Conservation (phyloP, 2,888 invertebrate species). For the Malacosoma neustria region DNA sequence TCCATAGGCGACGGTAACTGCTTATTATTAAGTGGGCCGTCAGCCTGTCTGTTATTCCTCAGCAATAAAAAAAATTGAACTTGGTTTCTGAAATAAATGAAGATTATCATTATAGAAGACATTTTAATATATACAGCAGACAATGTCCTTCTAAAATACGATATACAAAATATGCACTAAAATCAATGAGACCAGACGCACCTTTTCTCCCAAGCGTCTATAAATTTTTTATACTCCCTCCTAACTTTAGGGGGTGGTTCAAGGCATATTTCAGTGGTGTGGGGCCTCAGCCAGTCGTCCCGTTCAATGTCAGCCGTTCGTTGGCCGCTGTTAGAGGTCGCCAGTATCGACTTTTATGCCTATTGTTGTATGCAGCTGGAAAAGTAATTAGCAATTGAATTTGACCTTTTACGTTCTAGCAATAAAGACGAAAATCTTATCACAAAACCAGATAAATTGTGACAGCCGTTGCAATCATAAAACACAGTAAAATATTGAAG, state of each 20-base stretch:
- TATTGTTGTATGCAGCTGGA: constrained; percentile 7
- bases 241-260: constrained; percentile 8
- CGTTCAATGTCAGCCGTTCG: constrained; percentile 64
- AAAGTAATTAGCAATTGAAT: constrained; percentile 8
- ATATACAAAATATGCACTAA: background rate
- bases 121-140: too few species aligned
- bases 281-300: constrained; percentile 34
- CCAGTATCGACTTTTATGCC: constrained; percentile 22
- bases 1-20: too few species aligned
- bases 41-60: too few species aligned
- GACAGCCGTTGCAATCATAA: constrained; percentile 10
- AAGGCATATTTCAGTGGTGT: constrained; percentile 36
- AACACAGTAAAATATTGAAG: constrained; percentile 30
- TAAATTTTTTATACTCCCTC: constrained; percentile 16
- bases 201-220: constrained; percentile 14
- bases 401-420: constrained; percentile 9
- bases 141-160: too few species aligned
- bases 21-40: too few species aligned
- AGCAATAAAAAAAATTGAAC: too few species aligned
- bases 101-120: too few species aligned
- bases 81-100: too few species aligned
- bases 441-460: background rate
- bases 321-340: constrained; percentile 61
- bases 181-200: background rate
- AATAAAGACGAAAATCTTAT: background rate